Evolutionary conservation across 2,888 invertebrate species (phyloP), one percentile per base, ranked within the genome.

Genomic region (Electrophaes corylata): DNA sequence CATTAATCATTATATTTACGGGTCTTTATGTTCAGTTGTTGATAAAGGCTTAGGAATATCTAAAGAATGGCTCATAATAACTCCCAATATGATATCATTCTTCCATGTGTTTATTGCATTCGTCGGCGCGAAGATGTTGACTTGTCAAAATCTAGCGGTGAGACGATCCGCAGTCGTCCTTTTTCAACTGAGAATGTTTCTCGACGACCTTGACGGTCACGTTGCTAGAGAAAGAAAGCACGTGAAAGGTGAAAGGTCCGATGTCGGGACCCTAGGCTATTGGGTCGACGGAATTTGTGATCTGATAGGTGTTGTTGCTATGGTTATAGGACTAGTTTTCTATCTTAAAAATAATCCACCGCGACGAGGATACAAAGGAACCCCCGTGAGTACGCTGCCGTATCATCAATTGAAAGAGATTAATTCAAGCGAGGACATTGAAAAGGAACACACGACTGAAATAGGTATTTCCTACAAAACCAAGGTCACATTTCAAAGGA

Each of bases 191-290:
- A 92, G 97, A 66, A 96, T 96, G 65, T 96, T 96, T 86, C 81
- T 97, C 49, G 98, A 98, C 73, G 96, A 96, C 73, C 83, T 98
- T 61, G 98, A 98, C 73, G 98, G 98, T 0, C 96, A 96, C 73
- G 96, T 98, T 2, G 97, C 97, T 0, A 93, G 97, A 59, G 94
- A 94, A 20, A 93, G 95, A 53, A 95, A 94, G 72, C 93, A 96
- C 75, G 94, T 96, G 23, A 93, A 94, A 60, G 96, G 96, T 0
- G 96, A 96, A 79, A 92, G 94, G 19, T 96, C 96, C 0, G 96
- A 96, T 76, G 94, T 96, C n/a, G 96, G 96, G 0, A 94, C 95
- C 0, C 76, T 94, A 0, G 97, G 97, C 0, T 97, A 96, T 74
- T 95, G 95, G 84, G 94, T 97, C 1, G 97, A 97, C 71, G 97